Percentiles rank a stretch among this genome's conserved stretches.
Evolutionary conservation across 2,797 vertebrate genomes (phyloP).

Genomic region (Discoglossus pictus): DNA sequence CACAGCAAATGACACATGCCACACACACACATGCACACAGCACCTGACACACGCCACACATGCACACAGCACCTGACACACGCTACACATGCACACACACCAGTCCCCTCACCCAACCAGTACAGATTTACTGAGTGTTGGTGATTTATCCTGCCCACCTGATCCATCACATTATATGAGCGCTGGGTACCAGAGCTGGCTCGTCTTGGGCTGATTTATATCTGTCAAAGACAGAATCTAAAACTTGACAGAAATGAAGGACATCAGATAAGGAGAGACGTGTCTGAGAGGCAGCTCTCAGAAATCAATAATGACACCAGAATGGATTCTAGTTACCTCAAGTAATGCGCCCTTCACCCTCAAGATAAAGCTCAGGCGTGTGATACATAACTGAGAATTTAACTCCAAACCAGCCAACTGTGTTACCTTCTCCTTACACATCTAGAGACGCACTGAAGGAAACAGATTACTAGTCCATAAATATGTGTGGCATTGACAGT

Average conservation of each 20-base stretch:
- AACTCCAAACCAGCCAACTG: conserved; percentile 12
- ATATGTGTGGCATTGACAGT: conserved; percentile 23
- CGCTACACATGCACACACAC: too few relatives aligned
- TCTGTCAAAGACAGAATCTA: conserved; percentile 33
- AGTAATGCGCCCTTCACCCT: conserved; percentile 37
- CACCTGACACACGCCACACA: too few relatives aligned
- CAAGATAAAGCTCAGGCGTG: conserved; percentile 33
- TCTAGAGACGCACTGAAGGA: conserved; percentile 21
- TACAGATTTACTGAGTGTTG: too few relatives aligned
- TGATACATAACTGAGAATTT: conserved; percentile 7
- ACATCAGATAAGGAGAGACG: conserved; percentile 47
- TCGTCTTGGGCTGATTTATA: conserved; percentile 46
- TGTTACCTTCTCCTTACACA: conserved; percentile 27
- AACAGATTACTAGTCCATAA: conserved; percentile 9
- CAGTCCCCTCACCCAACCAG: background rate
- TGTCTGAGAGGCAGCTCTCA: conserved; percentile 38
- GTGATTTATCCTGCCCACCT: conserved; percentile 41
- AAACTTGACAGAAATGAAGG: conserved; percentile 45
- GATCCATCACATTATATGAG: conserved; percentile 46
- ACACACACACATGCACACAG: too few relatives aligned
- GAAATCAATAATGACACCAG: conserved; percentile 46
- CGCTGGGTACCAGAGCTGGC: conserved; percentile 41
- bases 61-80: too few relatives aligned
- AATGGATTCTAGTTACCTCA: conserved; percentile 40
- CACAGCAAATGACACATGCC: too few relatives aligned